A percentile compares a stretch with the other conserved stretches of the same genome.
phyloP scores from a whole-genome alignment of 92 coral and sea anemone genomes.

The Zoanthus sociatus region DNA sequence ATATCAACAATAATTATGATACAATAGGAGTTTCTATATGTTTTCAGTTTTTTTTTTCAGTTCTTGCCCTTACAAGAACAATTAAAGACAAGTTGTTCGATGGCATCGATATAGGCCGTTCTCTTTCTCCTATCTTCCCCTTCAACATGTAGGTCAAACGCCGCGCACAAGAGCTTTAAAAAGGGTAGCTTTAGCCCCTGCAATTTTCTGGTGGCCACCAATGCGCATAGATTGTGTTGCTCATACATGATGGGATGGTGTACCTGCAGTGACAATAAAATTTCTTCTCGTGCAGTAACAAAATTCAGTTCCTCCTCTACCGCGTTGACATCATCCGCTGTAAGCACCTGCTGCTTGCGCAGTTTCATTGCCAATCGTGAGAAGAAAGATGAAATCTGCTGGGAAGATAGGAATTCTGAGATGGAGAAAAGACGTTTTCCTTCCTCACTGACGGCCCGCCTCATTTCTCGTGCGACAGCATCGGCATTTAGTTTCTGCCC shows the following conservation, averaged over 20 bases:
- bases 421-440: conserved; percentile 5
- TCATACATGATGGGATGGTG: too few species aligned
- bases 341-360: not conserved
- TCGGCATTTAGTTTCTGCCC: too few species aligned
- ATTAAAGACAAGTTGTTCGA: not conserved
- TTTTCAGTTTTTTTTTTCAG: too few species aligned
- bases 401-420: conserved; percentile 10
- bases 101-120: not conserved
- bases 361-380: not conserved
- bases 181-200: not conserved
- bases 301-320: not conserved
- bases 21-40: too few species aligned
- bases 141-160: not conserved
- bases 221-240: not conserved
- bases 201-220: not conserved
- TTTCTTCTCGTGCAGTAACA: not conserved
- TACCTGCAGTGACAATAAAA: not conserved
- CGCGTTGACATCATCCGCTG: not conserved
- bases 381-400: conserved; percentile 19
- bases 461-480: not conserved
- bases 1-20: too few species aligned
- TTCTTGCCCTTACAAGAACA: not conserved
- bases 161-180: not conserved
- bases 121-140: not conserved
- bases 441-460: not conserved